phyloP scores from a whole-genome alignment of 2,888 invertebrate genomes.

The Andrena trimmerana region DNA sequence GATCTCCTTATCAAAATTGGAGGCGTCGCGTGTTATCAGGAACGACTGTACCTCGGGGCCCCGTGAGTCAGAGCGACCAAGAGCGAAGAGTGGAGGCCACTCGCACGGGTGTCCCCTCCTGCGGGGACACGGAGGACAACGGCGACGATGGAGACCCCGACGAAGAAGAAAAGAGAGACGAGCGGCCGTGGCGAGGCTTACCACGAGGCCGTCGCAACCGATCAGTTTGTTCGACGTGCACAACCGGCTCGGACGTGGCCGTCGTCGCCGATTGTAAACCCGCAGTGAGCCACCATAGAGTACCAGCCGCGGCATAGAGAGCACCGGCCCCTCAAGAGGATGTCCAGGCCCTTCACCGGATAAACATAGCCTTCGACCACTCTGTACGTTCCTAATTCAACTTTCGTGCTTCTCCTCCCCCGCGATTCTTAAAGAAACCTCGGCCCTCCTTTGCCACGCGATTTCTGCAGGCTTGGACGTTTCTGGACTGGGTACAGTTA shows the following conservation, averaged over 20 bases:
- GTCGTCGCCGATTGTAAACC: slow-evolving; percentile 61
- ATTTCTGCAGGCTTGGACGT: too few species aligned
- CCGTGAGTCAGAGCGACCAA: slow-evolving; percentile 54
- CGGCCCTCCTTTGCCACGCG: neutral
- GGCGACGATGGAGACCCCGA: slow-evolving; percentile 42
- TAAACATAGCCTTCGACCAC: slow-evolving; percentile 23
- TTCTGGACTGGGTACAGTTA: too few species aligned
- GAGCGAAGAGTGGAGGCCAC: slow-evolving; percentile 45
- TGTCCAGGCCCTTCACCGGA: slow-evolving; percentile 37
- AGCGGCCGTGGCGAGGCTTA: slow-evolving; percentile 68
- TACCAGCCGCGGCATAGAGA: slow-evolving; percentile 4
- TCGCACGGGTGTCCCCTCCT: slow-evolving; percentile 48
- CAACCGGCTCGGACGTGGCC: slow-evolving; percentile 64
- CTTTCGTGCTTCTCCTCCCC: neutral
- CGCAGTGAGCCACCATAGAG: slow-evolving; percentile 40
- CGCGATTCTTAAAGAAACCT: neutral
- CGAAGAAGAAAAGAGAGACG: slow-evolving; percentile 78
- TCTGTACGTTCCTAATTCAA: slow-evolving; percentile 38
- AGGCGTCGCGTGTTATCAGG: slow-evolving; percentile 36
- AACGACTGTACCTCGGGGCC: slow-evolving; percentile 51
- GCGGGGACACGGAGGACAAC: slow-evolving; percentile 52
- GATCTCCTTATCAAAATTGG: slow-evolving; percentile 28
- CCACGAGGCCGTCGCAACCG: slow-evolving; percentile 76
- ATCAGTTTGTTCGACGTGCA: slow-evolving; percentile 80
- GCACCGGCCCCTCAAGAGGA: slow-evolving; percentile 14